Base-by-base conservation (phyloP, 1,140 invertebrate genomes). In the Saccostrea cuccullata region DNA sequence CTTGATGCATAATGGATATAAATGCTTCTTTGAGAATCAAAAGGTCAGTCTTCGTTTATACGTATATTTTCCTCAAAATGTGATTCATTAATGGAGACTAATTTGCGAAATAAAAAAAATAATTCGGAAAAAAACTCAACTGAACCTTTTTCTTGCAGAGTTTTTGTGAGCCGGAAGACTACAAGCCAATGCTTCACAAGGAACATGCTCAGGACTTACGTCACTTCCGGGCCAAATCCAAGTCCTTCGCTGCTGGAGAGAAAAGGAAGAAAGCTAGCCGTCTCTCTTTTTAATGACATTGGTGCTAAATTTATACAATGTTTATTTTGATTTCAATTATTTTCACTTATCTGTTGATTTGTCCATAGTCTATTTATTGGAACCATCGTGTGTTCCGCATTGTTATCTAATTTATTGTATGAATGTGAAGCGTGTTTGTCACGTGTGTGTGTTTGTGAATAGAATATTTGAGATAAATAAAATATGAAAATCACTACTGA, bases 1-100 rank as follows among this genome's bases (percentile, higher is more conserved):
- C 94, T 95, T 99, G 0, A 96, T 99, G 6, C 97, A 98, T 92
- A 98, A 98, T 1, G 99, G 99, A 9, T 99, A 99, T 95, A 97
- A 98, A 91, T 96, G 96, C 47, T 99, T 99, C 95, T 99, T 96
- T 93, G 95, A 96, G 86, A 94, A 95, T 0, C 96, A 97, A 90
- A 87, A 92, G 87, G 93, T 93, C 85, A 84, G 26, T 82, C 26
- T 82, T 23, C 30, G 40, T n/a, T n/a, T 15, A n/a, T 47, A 47
- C 47, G 9, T 47, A 0, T 47, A 47, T 9, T 9, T 47, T 47
- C 47, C 2, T 23, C 23, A 77, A 13, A 30, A 2, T 77, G 8
- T 11, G 1, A 30, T 40, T 23, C 70, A 30, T 23, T n/a, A 26
- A 77, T 30, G 0, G 23, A 47, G 20, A 26, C 26, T 47, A 30